A percentile compares a stretch with the other conserved stretches of the same genome.
These are phyloP conservation scores for Dysidea cf. avara DNA, from an alignment of 37 sponge, comb jelly and placozoan species.

Conservation along the genomic window DNA sequence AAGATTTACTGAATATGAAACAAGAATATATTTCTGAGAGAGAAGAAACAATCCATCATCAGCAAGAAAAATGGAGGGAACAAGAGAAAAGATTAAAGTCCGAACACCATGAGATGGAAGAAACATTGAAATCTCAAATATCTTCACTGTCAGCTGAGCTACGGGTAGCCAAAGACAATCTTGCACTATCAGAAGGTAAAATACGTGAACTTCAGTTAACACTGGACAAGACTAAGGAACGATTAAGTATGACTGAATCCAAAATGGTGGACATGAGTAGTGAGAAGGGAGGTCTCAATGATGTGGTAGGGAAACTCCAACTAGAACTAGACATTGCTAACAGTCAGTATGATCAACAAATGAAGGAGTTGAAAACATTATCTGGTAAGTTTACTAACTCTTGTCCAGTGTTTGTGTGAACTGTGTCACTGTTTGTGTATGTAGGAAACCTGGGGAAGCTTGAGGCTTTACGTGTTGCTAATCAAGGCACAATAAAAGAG, in stretches of 20 bases:
- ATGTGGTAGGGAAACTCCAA: slow-evolving; percentile 1
- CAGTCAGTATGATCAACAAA: slow-evolving; percentile 52
- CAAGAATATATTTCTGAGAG: too few species aligned
- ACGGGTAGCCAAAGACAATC: slow-evolving; percentile 47
- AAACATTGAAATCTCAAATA: slow-evolving; percentile 31
- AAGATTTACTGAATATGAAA: too few species aligned
- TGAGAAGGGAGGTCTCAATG: slow-evolving; percentile 14
- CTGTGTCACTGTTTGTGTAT: neutral
- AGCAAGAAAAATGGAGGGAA: too few species aligned
- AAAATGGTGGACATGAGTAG: slow-evolving; percentile 15
- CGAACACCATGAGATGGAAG: slow-evolving; percentile 14
- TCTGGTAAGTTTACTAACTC: slow-evolving; percentile 44
- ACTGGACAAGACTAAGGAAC: slow-evolving; percentile 25
- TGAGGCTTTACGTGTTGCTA: slow-evolving; percentile 45
- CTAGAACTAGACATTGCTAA: slow-evolving; percentile 29
- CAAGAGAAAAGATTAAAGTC: neutral
- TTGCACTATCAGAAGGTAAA: slow-evolving; percentile 52
- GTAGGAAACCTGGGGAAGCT: slow-evolving; percentile 48
- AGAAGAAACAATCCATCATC: too few species aligned
- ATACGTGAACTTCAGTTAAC: slow-evolving; percentile 24
- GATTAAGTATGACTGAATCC: neutral
- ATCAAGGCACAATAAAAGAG: slow-evolving; percentile 31
- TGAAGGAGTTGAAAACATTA: slow-evolving; percentile 39
- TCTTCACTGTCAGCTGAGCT: slow-evolving; percentile 50
- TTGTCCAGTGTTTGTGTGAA: too few species aligned